Evolutionary conservation across 1,140 invertebrate genomes (phyloP), one percentile per base, ranked within the genome.

Genomic region (Hydropsyche tenuis): DNA sequence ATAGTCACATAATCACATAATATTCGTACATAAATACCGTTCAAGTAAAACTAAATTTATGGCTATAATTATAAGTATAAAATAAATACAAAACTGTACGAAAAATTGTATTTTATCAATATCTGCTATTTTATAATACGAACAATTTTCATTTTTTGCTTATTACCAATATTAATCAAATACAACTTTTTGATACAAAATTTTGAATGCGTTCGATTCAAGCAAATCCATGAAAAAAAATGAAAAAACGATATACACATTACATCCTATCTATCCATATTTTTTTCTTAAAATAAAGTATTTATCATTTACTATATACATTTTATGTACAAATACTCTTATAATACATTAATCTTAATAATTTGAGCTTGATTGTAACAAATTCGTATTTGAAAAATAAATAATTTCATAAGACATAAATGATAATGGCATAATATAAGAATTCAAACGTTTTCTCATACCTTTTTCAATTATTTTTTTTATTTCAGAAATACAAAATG

Each of bases 1-100:
- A 70, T 56, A 37, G 45, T 48, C 16, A 48, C 43, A 68, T 48
- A 68, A 68, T 68, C 43, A 48, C 45, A 48, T 68, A 43, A 60
- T 53, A 53, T 20, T 53, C 48, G 20, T 53, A 53, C 48, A 60
- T 22, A 60, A 25, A 23, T 37, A 37, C 30, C 30, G 9, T 37
- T 37, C 30, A 37, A 37, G 9, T 25, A 25, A 60, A 22, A 12
- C 23, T 3, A 25, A 60, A 14, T 25, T 25, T 60, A 60, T 60
- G 56, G 56, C 56, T 60, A 60, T 22, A 60, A 25, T 25, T 14
- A 60, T 25, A 23, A 53, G 2, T 53, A 9, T 18, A 18, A 53
- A 18, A 53, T 18, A 53, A 18, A 37, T 37, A 37, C 30, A 37
- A 37, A 37, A 37, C 9, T 37, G 30, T 37, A 37, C 30, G 30